Conservation (phyloP, 2,113 vertebrate species). For the Candoia aspera region DNA sequence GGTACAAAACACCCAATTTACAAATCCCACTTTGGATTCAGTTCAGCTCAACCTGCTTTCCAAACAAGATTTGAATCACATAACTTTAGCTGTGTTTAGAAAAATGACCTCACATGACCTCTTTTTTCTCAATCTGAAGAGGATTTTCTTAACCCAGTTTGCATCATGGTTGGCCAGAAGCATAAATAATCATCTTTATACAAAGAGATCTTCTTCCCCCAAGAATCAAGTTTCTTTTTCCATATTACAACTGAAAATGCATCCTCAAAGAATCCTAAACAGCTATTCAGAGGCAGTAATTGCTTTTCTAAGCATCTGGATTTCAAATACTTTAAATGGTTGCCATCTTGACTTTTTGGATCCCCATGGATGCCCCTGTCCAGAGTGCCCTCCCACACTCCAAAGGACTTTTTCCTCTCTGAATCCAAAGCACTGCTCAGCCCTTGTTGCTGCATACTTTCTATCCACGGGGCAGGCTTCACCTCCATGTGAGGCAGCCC, state of each 20-base stretch:
- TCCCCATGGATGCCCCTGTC: background rate
- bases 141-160: background rate
- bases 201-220: background rate
- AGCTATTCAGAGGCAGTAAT: background rate
- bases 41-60: background rate
- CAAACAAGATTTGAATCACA: background rate
- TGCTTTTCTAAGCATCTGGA: background rate
- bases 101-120: background rate
- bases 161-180: background rate
- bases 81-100: background rate
- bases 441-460: background rate
- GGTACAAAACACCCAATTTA: background rate
- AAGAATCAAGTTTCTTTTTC: background rate
- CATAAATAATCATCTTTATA: background rate
- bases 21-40: background rate
- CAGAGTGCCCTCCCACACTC: accelerated
- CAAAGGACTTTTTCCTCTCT: background rate
- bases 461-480: background rate
- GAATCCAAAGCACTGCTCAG: background rate
- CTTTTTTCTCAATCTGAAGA: background rate
- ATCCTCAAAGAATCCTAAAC: background rate
- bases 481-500: background rate
- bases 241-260: background rate
- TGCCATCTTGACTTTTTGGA: background rate
- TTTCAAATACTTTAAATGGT: background rate